phyloP scores from a whole-genome alignment of 2,797 vertebrate genomes.

The Mergus octosetaceus region DNA sequence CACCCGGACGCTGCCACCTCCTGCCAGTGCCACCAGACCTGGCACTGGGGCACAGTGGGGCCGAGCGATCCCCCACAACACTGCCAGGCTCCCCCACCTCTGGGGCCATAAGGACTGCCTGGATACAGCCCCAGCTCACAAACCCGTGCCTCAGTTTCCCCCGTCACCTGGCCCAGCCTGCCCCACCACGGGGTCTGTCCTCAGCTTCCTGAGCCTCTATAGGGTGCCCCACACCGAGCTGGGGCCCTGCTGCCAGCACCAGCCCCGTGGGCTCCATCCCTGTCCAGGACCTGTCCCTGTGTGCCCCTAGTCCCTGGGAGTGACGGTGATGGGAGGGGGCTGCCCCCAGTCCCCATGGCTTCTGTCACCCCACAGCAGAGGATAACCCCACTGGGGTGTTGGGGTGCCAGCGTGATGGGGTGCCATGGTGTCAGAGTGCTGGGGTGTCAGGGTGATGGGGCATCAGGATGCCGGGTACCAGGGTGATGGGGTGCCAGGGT shows the following conservation, averaged over 20 bases:
- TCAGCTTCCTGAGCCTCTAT: background rate
- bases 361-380: background rate
- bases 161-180: no score
- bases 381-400: background rate
- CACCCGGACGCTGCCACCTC: background rate
- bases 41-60: background rate
- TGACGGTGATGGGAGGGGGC: background rate
- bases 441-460: background rate
- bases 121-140: background rate
- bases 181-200: no score
- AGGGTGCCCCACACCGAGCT: background rate
- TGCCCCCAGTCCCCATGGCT: fast-evolving
- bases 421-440: background rate
- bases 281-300: background rate
- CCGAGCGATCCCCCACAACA: background rate
- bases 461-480: background rate
- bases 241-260: background rate
- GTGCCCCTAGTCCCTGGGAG: no score
- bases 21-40: background rate
- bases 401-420: background rate
- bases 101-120: fast-evolving
- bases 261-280: background rate
- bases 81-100: fast-evolving
- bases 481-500: background rate
- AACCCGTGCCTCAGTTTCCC: background rate